A percentile compares a stretch with the other conserved stretches of the same genome.
Evolutionary conservation across 2,797 vertebrate species (phyloP).

Genomic region (Anas acuta): DNA sequence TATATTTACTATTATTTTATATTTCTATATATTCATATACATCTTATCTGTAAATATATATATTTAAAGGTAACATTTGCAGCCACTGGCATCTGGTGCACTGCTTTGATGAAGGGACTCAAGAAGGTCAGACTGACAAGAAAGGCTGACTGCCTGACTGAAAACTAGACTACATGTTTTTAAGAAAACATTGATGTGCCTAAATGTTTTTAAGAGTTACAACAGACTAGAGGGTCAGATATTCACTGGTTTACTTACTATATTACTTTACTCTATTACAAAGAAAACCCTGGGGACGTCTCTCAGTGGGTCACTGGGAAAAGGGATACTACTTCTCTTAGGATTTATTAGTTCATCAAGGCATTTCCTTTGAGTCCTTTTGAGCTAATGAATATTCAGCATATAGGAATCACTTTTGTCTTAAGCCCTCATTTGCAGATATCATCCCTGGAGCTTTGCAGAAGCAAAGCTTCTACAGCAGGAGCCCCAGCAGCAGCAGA

Average conservation of each 20-base stretch:
- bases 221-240: neutral
- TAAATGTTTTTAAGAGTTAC: neutral
- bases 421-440: neutral
- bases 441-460: neutral
- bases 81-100: neutral
- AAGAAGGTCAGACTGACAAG: neutral
- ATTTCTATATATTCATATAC: neutral
- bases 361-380: neutral
- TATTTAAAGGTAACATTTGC: neutral
- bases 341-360: neutral
- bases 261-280: neutral
- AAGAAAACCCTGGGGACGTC: neutral
- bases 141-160: neutral
- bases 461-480: neutral
- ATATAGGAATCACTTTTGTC: neutral
- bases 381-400: neutral
- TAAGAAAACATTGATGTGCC: neutral
- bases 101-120: neutral
- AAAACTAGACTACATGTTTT: neutral
- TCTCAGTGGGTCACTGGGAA: neutral
- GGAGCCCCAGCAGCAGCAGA: neutral
- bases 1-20: neutral
- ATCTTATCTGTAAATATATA: neutral
- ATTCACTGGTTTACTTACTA: neutral
- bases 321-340: neutral